These are phyloP conservation scores for Catajapyx aquilonaris DNA, from an alignment of 1,140 invertebrate genomes.

Conservation along the genomic window DNA sequence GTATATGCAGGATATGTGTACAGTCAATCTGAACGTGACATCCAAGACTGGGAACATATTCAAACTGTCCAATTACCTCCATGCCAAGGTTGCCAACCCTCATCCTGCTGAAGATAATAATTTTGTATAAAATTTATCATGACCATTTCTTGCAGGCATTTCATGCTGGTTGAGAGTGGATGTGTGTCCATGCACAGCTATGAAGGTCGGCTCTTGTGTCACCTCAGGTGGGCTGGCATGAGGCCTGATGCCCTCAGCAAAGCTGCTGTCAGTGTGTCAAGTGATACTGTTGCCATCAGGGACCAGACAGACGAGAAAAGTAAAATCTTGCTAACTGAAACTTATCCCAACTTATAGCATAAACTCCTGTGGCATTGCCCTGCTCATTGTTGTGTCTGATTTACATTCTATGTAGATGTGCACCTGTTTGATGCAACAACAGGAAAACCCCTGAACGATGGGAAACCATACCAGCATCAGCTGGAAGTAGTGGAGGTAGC, in stretches of 20 bases:
- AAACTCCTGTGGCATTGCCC: neutral
- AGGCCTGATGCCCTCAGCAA: slow-evolving; percentile 37
- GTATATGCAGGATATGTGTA: neutral
- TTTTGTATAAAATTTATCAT: too few relatives aligned
- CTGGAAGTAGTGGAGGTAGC: slow-evolving; percentile 45
- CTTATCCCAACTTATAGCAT: too few relatives aligned
- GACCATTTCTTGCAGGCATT: slow-evolving; percentile 37
- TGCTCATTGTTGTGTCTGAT: neutral
- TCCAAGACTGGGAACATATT: too few relatives aligned
- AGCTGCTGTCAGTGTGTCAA: slow-evolving; percentile 46
- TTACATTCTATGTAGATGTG: slow-evolving; percentile 36
- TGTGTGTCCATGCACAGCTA: slow-evolving; percentile 64
- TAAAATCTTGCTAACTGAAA: slow-evolving; percentile 22
- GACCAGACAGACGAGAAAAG: slow-evolving; percentile 61
- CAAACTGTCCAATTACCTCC: too few relatives aligned
- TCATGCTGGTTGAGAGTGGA: slow-evolving; percentile 59
- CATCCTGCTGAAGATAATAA: too few relatives aligned
- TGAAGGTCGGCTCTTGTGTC: slow-evolving; percentile 56
- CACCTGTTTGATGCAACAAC: slow-evolving; percentile 64
- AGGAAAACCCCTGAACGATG: slow-evolving; percentile 43
- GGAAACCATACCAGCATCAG: slow-evolving; percentile 34
- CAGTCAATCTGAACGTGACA: too few relatives aligned
- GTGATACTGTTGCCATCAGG: slow-evolving; percentile 60
- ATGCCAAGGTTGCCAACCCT: too few relatives aligned
- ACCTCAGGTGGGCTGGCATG: slow-evolving; percentile 58